Evolutionary conservation across 2,797 vertebrate species (phyloP).

Genomic region (Pseudopleuronectes americanus): DNA sequence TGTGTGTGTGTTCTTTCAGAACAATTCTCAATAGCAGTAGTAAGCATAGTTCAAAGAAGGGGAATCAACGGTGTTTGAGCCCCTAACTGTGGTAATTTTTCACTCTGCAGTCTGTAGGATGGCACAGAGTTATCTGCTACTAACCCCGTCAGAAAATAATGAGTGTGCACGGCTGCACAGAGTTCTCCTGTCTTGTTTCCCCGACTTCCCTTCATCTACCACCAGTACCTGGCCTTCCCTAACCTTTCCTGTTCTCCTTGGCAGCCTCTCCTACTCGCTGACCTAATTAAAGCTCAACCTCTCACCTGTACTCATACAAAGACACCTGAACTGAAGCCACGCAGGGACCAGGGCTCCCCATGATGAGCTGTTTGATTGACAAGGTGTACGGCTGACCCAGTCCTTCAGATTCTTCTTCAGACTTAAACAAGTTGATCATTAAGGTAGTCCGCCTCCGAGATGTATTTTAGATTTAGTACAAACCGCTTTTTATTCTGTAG

Average conservation of each 20-base stretch:
- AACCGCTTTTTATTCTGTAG: not conserved
- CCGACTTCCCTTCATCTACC: constrained; percentile 62
- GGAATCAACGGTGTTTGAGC: constrained; percentile 26
- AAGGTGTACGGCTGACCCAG: constrained; percentile 33
- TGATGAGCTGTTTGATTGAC: constrained; percentile 61
- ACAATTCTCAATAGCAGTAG: constrained; percentile 20
- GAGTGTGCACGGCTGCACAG: constrained; percentile 57
- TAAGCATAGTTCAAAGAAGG: constrained; percentile 10
- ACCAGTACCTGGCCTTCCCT: constrained; percentile 55
- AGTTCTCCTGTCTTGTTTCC: constrained; percentile 59
- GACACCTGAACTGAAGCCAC: constrained; percentile 46
- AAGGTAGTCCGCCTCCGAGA: constrained; percentile 4
- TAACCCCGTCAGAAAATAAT: constrained; percentile 71
- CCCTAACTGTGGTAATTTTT: constrained; percentile 50
- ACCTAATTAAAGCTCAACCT: constrained; percentile 80
- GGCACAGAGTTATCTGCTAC: constrained; percentile 53
- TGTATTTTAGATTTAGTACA: constrained; percentile 33
- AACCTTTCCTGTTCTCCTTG: constrained; percentile 70
- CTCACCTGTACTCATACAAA: constrained; percentile 52
- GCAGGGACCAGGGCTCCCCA: constrained; percentile 29
- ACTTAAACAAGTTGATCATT: constrained; percentile 36
- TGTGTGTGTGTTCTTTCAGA: constrained; percentile 5
- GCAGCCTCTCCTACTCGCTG: constrained; percentile 66
- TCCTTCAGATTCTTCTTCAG: constrained; percentile 30
- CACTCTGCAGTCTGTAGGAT: constrained; percentile 40